These are phyloP conservation scores for Carpatolechia fugitivella DNA, from an alignment of 2,888 invertebrate genomes.

Conservation along the genomic window DNA sequence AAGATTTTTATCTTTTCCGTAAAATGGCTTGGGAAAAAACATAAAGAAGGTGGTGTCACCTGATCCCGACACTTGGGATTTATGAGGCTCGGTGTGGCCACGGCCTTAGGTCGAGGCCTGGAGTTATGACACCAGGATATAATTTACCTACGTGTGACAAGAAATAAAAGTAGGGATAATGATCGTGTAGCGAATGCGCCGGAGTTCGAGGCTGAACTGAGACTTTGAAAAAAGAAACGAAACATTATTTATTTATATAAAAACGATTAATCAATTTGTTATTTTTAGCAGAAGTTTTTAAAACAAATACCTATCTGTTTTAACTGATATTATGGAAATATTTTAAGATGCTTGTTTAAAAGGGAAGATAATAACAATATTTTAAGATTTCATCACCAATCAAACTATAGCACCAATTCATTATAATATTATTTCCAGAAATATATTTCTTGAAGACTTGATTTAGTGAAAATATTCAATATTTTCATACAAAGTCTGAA, in stretches of 20 bases:
- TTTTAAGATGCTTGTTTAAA: too few relatives aligned
- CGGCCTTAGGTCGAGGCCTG: conserved; percentile 68
- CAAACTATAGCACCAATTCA: too few relatives aligned
- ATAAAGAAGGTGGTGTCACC: conserved; percentile 81
- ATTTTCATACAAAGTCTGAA: too few relatives aligned
- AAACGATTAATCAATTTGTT: too few relatives aligned
- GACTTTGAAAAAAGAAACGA: background rate
- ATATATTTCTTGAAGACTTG: too few relatives aligned
- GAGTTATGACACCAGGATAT: conserved; percentile 71
- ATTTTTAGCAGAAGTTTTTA: too few relatives aligned
- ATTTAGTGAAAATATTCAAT: too few relatives aligned
- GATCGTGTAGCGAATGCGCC: conserved; percentile 47
- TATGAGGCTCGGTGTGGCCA: conserved; percentile 72
- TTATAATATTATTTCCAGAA: too few relatives aligned
- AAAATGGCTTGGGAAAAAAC: conserved; percentile 81
- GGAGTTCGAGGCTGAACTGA: background rate
- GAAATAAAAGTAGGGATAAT: conserved; percentile 59
- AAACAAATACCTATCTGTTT: too few relatives aligned
- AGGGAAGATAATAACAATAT: too few relatives aligned
- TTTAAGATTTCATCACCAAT: too few relatives aligned
- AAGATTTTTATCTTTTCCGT: conserved; percentile 79
- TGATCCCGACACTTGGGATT: conserved; percentile 75
- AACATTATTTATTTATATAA: background rate
- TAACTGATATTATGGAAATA: too few relatives aligned
- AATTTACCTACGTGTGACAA: conserved; percentile 68